A percentile compares a stretch with the other conserved stretches of the same genome.
These are phyloP conservation scores for Mythimna albipuncta DNA, from an alignment of 2,888 invertebrate species.

Conservation along the genomic window DNA sequence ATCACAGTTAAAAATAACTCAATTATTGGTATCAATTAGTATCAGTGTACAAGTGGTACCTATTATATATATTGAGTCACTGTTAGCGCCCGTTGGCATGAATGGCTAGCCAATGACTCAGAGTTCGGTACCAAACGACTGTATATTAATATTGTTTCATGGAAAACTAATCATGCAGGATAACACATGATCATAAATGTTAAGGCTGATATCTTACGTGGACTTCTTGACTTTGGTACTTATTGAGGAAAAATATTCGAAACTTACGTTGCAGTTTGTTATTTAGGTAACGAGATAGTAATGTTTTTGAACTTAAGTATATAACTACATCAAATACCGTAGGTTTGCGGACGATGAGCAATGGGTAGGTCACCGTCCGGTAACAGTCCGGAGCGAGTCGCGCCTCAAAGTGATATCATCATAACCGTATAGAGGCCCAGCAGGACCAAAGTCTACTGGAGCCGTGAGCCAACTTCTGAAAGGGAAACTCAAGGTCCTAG, in stretches of 20 bases:
- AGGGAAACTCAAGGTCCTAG: too few species aligned
- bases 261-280: slow-evolving; percentile 1
- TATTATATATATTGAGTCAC: slow-evolving; percentile 51
- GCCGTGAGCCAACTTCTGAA: too few species aligned
- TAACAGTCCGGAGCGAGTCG: too few species aligned
- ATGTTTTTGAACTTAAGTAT: neutral
- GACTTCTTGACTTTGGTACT: slow-evolving; percentile 8
- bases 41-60: slow-evolving; percentile 56
- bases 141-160: slow-evolving; percentile 65
- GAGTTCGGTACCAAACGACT: slow-evolving; percentile 48
- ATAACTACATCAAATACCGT: too few species aligned
- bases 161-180: slow-evolving; percentile 70
- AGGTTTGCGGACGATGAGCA: too few species aligned
- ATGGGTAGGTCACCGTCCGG: too few species aligned
- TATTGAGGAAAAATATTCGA: slow-evolving; percentile 24
- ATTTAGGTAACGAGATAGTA: neutral
- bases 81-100: slow-evolving; percentile 38
- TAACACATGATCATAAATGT: slow-evolving; percentile 50
- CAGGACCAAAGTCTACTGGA: too few species aligned
- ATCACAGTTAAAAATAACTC: slow-evolving; percentile 62
- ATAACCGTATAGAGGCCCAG: too few species aligned
- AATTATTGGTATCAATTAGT: slow-evolving; percentile 63
- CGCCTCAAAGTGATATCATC: too few species aligned
- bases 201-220: slow-evolving; percentile 10
- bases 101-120: slow-evolving; percentile 69